Evolutionary conservation across 2,797 vertebrate species (phyloP).

Genomic region (Amphiprion clarkii): DNA sequence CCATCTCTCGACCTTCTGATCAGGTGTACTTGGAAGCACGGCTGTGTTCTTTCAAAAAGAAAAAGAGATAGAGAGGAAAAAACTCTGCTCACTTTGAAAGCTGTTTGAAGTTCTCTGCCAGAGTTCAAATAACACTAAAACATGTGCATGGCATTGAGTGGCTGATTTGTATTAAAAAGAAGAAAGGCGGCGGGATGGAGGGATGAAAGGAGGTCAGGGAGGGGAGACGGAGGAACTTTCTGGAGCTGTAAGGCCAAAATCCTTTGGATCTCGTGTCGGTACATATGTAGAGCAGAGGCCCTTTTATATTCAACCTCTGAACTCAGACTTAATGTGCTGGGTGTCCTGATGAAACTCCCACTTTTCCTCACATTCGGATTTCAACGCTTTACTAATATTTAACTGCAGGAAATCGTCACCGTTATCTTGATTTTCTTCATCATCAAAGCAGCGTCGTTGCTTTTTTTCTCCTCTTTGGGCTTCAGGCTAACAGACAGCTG

Average conservation of each 20-base stretch:
- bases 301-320: conserved; percentile 50
- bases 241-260: conserved; percentile 65
- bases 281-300: conserved; percentile 39
- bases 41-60: conserved; percentile 74
- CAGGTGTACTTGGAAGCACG: conserved; percentile 78
- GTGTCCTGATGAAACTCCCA: neutral
- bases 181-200: conserved; percentile 72
- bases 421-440: conserved; percentile 31
- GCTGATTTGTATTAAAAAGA: conserved; percentile 83
- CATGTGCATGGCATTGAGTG: conserved; percentile 81
- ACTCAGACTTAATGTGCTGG: conserved; percentile 31
- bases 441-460: neutral
- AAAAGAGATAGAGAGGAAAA: conserved; percentile 53
- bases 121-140: conserved; percentile 84
- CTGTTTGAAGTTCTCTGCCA: conserved; percentile 82
- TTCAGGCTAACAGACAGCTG: conserved; percentile 25
- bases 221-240: conserved; percentile 68
- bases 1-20: conserved; percentile 81
- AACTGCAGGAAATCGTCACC: neutral
- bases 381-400: neutral
- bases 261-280: conserved; percentile 65
- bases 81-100: conserved; percentile 77
- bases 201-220: conserved; percentile 78
- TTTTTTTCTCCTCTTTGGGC: neutral
- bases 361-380: neutral